Conservation (phyloP, 2,797 vertebrate species). For the Alfaro cultratus region DNA sequence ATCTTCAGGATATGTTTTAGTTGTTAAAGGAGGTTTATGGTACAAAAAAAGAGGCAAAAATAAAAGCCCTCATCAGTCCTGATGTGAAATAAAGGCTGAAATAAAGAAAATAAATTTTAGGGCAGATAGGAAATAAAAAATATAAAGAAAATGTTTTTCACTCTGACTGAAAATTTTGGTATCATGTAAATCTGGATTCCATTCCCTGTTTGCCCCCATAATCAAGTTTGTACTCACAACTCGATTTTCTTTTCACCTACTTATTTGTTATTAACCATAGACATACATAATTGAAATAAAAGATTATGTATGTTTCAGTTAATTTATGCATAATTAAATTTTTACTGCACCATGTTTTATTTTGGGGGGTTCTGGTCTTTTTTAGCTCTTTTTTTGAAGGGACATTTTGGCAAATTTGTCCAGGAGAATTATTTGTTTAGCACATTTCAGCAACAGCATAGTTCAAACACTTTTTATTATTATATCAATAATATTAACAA, state of each 20-base stretch:
- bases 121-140: background rate
- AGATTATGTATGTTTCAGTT: background rate
- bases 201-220: too few species aligned
- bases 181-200: background rate
- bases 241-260: background rate
- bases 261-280: background rate
- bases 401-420: too few species aligned
- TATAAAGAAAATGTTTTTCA: background rate
- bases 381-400: background rate
- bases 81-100: background rate
- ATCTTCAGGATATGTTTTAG: background rate
- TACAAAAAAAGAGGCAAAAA: background rate
- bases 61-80: background rate
- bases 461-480: too few species aligned
- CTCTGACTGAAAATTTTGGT: background rate
- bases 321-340: background rate
- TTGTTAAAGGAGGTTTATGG: background rate
- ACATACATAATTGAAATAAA: background rate
- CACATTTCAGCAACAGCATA: too few species aligned
- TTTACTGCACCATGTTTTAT: background rate
- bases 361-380: background rate
- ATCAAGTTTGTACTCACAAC: too few species aligned
- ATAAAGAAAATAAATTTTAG: background rate
- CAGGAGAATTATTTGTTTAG: too few species aligned
- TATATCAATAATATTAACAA: too few species aligned